Base-by-base conservation (phyloP, 2,113 vertebrate genomes). In the Morone chrysops region DNA sequence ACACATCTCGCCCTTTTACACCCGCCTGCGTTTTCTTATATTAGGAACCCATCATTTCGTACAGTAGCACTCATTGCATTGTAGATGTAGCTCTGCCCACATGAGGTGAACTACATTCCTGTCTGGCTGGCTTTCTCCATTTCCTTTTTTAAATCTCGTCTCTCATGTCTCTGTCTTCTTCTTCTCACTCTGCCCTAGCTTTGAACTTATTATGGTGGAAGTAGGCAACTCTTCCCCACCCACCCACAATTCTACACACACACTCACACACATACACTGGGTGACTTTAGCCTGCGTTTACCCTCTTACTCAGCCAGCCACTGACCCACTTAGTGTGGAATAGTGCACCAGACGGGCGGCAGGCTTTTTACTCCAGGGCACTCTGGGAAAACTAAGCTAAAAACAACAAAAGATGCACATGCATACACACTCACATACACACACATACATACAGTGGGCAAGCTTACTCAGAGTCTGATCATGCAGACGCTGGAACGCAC, bases 261-360 rank as follows among this genome's bases (percentile, higher is more conserved):
- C 48, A 56, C 53, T 61, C 45, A 56, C 22, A 45, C 70, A 54
- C 62, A 70, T 47, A 61, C 45, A 40, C 17, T 50, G 81, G 47
- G 48, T 83, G 90, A 86, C 75, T 85, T 90, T 89, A 88, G 83
- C 88, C 91, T 82, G 85, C 87, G 78, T 90, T 90, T 90, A 92
- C 88, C 87, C 89, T 79, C 76, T 85, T 83, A 89, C 80, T 90
- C 87, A 90, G 80, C 88, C 86, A 88, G 82, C 82, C 78, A 65
- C 80, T 94, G 93, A 94, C 92, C 92, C 90, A 94, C 74, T 92
- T 94, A 89, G 75, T 70, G 82, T 45, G 70, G 85, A 90, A 86
- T 56, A 80, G 72, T 17, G 47, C 81, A 89, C 83, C 91, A 94
- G 92, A 92, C 87, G 41, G 83, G 88, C 75, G 12, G 75, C 74